phyloP scores from a whole-genome alignment of 1,140 invertebrate genomes.

The Alviniconcha marisindica region DNA sequence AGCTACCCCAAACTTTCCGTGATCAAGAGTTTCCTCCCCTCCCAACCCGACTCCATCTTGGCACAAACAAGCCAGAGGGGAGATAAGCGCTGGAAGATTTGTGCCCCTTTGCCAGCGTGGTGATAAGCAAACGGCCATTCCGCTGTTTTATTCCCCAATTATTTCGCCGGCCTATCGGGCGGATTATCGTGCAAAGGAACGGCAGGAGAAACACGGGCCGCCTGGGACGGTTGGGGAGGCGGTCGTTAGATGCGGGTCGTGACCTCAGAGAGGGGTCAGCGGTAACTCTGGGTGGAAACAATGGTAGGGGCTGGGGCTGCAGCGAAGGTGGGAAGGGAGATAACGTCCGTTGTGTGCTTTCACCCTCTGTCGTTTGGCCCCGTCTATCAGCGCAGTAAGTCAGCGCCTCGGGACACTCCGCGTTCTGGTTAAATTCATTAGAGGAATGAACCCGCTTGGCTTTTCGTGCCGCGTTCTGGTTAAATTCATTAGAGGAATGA shows the following conservation, averaged over 20 bases:
- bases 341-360: no score
- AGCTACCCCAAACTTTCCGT: not conserved
- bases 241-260: not conserved
- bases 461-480: no score
- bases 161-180: conserved; percentile 15
- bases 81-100: conserved; percentile 25
- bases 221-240: not conserved
- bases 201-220: not conserved
- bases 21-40: not conserved
- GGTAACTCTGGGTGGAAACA: not conserved
- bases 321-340: no score
- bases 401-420: no score
- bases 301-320: not conserved
- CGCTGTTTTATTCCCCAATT: conserved; percentile 39
- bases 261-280: not conserved
- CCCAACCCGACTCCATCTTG: not conserved
- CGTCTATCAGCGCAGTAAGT: no score
- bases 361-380: no score
- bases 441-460: no score
- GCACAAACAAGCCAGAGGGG: conserved; percentile 23
- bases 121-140: conserved; percentile 24
- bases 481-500: no score
- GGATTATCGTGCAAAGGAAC: conserved; percentile 30
- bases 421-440: no score
- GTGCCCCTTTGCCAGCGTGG: conserved; percentile 31